phyloP scores from a whole-genome alignment of 2,797 vertebrate species.

The Bufotes viridis region DNA sequence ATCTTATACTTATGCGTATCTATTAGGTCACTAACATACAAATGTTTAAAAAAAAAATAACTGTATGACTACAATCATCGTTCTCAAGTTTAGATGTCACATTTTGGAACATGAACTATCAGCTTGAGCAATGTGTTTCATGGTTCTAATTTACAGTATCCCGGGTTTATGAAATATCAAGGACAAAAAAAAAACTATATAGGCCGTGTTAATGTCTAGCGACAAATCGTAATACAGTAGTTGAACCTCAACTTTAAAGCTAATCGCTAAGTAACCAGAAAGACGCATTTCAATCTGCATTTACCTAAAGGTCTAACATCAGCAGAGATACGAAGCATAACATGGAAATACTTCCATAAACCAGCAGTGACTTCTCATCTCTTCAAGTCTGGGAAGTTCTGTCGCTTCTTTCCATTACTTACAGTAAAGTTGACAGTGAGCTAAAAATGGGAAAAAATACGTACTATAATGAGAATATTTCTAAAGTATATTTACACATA shows the following conservation, averaged over 20 bases:
- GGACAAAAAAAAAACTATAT: background rate
- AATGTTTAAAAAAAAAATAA: background rate
- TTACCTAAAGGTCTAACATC: background rate
- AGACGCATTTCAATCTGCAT: background rate
- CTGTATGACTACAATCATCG: background rate
- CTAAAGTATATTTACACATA: background rate
- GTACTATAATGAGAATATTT: background rate
- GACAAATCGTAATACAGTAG: background rate
- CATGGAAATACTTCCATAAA: background rate
- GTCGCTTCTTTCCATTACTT: background rate
- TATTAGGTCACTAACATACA: background rate
- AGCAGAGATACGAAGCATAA: background rate
- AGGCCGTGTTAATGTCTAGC: conserved; percentile 1
- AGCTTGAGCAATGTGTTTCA: background rate
- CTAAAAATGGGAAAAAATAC: background rate
- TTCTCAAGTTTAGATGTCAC: background rate
- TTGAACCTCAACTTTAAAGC: conserved; percentile 13
- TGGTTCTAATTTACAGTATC: background rate
- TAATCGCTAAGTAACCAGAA: background rate
- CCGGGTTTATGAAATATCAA: background rate
- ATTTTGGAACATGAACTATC: background rate
- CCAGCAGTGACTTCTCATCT: background rate
- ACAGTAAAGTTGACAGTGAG: background rate
- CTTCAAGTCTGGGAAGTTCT: conserved; percentile 23
- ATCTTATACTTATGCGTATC: background rate